Evolutionary conservation across 2,888 invertebrate genomes (phyloP).

Genomic region (Subacronicta megacephala): DNA sequence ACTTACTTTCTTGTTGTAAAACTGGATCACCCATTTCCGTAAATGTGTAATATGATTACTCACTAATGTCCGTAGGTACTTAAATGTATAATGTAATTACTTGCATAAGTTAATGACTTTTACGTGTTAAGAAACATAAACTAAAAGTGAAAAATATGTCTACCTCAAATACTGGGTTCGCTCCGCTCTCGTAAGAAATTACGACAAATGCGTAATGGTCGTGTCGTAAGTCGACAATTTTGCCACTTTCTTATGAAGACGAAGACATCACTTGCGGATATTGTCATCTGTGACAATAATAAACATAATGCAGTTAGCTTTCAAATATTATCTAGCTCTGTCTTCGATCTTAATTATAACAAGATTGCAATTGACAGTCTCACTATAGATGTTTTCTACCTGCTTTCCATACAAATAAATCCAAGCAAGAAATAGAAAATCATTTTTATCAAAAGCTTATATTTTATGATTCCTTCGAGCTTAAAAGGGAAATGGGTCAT

Average conservation of each 20-base stretch:
- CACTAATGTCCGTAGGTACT: too few relatives aligned
- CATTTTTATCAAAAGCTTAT: too few relatives aligned
- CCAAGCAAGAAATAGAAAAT: too few relatives aligned
- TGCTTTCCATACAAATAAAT: too few relatives aligned
- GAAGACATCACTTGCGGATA: conserved; percentile 66
- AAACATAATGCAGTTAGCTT: conserved; percentile 49
- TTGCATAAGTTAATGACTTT: conserved; percentile 41
- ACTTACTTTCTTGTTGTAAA: conserved; percentile 1
- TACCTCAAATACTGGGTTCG: conserved; percentile 70
- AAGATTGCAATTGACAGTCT: background rate
- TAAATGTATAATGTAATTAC: conserved; percentile 30
- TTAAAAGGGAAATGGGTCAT: conserved; percentile 10
- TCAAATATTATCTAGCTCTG: conserved; percentile 40
- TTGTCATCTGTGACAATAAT: conserved; percentile 36
- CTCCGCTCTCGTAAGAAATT: conserved; percentile 81
- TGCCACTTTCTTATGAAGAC: conserved; percentile 68
- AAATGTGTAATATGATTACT: too few relatives aligned
- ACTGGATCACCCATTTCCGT: conserved; percentile 34
- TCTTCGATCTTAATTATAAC: background rate
- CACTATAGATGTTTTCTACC: too few relatives aligned
- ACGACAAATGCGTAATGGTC: conserved; percentile 82
- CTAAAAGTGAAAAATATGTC: conserved; percentile 58
- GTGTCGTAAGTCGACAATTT: conserved; percentile 80
- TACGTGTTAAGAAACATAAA: conserved; percentile 39
- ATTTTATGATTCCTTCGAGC: conserved; percentile 4